Percentiles rank a stretch among this genome's conserved stretches.
phyloP scores from a whole-genome alignment of 2,113 vertebrate species.

The Oceanites oceanicus region DNA sequence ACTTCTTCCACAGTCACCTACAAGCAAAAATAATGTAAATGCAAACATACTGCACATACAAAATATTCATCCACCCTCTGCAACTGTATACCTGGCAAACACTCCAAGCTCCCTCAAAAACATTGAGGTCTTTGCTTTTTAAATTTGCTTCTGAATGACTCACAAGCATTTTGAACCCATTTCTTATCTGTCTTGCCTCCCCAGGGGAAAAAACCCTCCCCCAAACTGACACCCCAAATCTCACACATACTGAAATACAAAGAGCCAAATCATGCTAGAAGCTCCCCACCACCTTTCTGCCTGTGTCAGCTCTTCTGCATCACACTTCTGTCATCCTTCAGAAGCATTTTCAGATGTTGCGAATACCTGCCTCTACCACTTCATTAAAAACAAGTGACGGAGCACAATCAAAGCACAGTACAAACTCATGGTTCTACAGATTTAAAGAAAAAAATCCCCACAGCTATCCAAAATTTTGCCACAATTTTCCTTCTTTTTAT shows the following conservation, averaged over 20 bases:
- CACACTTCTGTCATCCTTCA: not conserved
- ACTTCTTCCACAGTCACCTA: conserved; percentile 95
- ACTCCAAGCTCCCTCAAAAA: not conserved
- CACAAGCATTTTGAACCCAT: not conserved
- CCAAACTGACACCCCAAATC: not conserved
- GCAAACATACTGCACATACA: not conserved
- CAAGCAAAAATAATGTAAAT: not conserved
- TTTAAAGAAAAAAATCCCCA: not conserved
- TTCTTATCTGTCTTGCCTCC: not conserved
- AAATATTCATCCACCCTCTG: not conserved
- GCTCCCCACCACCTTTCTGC: not conserved
- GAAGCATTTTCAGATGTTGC: not conserved
- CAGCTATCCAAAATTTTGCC: not conserved
- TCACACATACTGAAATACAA: not conserved
- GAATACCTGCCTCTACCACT: not conserved
- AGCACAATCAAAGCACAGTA: not conserved
- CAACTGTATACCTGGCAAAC: not conserved
- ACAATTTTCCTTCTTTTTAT: not conserved
- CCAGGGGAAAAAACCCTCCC: not conserved
- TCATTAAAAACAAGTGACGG: not conserved
- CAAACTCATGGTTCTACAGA: not conserved
- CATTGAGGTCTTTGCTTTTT: not conserved
- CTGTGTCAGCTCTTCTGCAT: not conserved
- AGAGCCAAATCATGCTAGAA: not conserved
- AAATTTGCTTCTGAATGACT: not conserved